Conservation (phyloP, 2,797 vertebrate species). For the Thripadectes ignobilis region DNA sequence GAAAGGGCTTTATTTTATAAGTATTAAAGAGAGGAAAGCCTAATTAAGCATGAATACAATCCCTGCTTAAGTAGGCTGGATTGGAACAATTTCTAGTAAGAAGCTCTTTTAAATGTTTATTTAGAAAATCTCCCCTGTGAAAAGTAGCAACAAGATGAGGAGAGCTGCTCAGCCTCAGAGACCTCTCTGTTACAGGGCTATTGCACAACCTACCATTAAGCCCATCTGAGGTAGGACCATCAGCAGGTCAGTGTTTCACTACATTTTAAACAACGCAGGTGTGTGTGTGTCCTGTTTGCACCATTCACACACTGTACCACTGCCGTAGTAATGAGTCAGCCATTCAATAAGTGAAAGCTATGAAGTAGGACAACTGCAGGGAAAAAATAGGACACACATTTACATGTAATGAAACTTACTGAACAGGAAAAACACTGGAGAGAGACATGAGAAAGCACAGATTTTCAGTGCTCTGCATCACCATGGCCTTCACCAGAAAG, state of each 20-base stretch:
- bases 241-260: neutral
- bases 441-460: neutral
- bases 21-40: conserved; percentile 54
- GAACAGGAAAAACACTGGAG: neutral
- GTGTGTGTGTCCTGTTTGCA: neutral
- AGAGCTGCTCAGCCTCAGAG: neutral
- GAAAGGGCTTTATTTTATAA: conserved; percentile 63
- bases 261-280: neutral
- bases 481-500: neutral
- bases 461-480: neutral
- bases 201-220: neutral
- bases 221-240: neutral
- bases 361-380: conserved; percentile 4
- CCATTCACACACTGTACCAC: neutral
- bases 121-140: conserved; percentile 51
- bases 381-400: neutral
- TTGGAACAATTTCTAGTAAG: conserved; percentile 41
- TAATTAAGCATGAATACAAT: conserved; percentile 66
- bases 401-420: neutral
- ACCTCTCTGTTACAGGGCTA: neutral
- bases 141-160: conserved; percentile 1
- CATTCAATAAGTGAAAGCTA: neutral
- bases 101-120: conserved; percentile 60
- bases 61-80: conserved; percentile 29
- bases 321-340: neutral